phyloP scores from a whole-genome alignment of 2,888 invertebrate species.

The Ceramica pisi region DNA sequence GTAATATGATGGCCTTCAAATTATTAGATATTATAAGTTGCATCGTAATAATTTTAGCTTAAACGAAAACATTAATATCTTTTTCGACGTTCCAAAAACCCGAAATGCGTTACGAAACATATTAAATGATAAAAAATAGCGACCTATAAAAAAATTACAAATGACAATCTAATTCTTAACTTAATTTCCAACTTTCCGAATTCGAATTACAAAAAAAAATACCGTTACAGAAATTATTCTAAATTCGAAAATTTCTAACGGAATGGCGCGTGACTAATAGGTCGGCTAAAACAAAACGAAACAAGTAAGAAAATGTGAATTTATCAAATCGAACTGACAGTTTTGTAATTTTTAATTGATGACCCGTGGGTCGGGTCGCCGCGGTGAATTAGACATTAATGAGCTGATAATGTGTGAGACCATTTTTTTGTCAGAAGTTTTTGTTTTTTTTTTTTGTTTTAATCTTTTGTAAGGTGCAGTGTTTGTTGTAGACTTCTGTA shows the following conservation, averaged over 20 bases:
- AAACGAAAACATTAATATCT: neutral
- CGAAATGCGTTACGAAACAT: conserved; percentile 34
- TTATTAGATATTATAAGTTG: conserved; percentile 21
- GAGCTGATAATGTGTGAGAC: conserved; percentile 82
- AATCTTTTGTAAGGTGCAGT: conserved; percentile 48
- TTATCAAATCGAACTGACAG: conserved; percentile 82
- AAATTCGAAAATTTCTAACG: conserved; percentile 75
- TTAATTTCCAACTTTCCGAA: conserved; percentile 57
- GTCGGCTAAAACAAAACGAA: conserved; percentile 79
- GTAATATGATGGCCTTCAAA: conserved; percentile 15
- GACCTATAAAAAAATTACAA: conserved; percentile 50
- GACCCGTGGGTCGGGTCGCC: conserved; percentile 77
- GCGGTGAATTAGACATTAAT: conserved; percentile 83
- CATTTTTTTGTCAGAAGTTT: conserved; percentile 74
- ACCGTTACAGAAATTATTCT: conserved; percentile 62
- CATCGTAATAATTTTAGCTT: neutral
- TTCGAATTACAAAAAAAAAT: conserved; percentile 61
- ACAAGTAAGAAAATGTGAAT: conserved; percentile 77
- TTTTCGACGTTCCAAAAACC: conserved; percentile 22
- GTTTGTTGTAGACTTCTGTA: conserved; percentile 52
- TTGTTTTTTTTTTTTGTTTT: conserved; percentile 33
- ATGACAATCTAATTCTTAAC: conserved; percentile 60
- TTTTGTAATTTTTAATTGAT: conserved; percentile 83
- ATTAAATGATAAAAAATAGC: conserved; percentile 51
- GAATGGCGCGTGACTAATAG: conserved; percentile 78